Percentiles rank a stretch among this genome's conserved stretches.
phyloP scores from a whole-genome alignment of 2,797 vertebrate genomes.

The Trematomus bernacchii region DNA sequence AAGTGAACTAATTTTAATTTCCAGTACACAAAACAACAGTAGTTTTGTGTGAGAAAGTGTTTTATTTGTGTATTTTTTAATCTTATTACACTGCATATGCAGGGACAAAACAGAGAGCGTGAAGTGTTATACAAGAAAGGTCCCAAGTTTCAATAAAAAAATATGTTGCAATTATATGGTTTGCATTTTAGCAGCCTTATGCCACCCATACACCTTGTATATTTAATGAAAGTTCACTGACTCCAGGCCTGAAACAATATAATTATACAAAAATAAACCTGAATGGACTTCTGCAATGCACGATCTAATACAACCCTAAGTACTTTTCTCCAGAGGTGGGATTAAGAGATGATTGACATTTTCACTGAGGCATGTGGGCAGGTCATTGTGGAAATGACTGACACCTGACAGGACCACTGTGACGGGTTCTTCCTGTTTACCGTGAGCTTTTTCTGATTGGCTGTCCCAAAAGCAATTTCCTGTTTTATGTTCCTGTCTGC shows the following conservation, averaged over 20 bases:
- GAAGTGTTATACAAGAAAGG: neutral
- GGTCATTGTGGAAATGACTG: slow-evolving; percentile 80
- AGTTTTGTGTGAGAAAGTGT: neutral
- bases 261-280: neutral
- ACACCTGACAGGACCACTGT: slow-evolving; percentile 79
- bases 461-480: slow-evolving; percentile 85
- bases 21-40: neutral
- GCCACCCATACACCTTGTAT: neutral
- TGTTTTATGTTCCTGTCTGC: slow-evolving; percentile 81
- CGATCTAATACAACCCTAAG: slow-evolving; percentile 35
- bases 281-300: slow-evolving; percentile 15
- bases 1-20: neutral
- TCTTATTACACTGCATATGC: neutral
- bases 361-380: slow-evolving; percentile 66
- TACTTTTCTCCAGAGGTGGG: slow-evolving; percentile 53
- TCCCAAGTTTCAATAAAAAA: neutral
- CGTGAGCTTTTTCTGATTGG: slow-evolving; percentile 80
- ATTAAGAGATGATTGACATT: slow-evolving; percentile 73
- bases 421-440: slow-evolving; percentile 79
- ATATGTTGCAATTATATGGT: slow-evolving; percentile 3
- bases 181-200: neutral
- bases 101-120: neutral
- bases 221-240: slow-evolving; percentile 12
- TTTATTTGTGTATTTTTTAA: neutral
- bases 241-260: slow-evolving; percentile 5